Conservation (phyloP, 2,113 vertebrate species). For the Odontophorus gujanensis region DNA sequence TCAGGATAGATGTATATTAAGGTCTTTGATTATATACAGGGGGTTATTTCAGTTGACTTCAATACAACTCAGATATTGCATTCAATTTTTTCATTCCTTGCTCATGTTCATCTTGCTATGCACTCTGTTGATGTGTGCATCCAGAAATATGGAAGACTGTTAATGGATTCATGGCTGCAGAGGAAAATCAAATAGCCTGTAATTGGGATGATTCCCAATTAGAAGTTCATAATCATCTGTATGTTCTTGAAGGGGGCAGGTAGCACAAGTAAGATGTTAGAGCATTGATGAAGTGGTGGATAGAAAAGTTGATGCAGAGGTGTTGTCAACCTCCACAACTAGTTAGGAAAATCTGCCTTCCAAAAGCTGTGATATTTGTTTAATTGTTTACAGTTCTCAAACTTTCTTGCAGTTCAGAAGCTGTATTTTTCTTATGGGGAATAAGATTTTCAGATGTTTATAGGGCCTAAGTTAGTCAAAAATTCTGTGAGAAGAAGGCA, state of each 20-base stretch:
- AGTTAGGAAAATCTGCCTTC: neutral
- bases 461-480: neutral
- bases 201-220: neutral
- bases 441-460: neutral
- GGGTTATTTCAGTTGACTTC: neutral
- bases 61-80: neutral
- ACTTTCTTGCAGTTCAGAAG: neutral
- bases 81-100: neutral
- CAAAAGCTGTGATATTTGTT: neutral
- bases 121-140: neutral
- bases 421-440: neutral
- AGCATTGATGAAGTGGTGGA: neutral
- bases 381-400: neutral
- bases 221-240: neutral
- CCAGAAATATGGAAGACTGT: neutral
- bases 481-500: neutral
- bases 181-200: neutral
- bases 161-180: neutral
- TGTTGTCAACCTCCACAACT: neutral
- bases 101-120: neutral
- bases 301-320: neutral
- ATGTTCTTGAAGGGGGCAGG: neutral
- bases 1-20: neutral
- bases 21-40: neutral
- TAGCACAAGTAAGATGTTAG: neutral